phyloP scores from a whole-genome alignment of 2,888 invertebrate genomes.

The Operophtera brumata region DNA sequence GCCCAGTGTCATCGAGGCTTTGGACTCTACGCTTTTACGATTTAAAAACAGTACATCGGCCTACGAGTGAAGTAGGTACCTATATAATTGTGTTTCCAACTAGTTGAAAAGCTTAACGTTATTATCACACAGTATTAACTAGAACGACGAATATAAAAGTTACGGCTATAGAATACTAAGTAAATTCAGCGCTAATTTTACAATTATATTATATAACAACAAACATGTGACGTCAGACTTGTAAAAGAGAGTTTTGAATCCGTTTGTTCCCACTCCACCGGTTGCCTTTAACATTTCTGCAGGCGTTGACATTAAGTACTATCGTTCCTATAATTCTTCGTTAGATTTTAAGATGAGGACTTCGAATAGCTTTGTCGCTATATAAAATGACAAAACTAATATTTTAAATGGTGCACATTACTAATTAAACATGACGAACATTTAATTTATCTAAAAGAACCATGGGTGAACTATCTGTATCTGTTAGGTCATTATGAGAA shows the following conservation, averaged over 20 bases:
- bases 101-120: conserved; percentile 76
- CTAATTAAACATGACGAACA: too few relatives aligned
- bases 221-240: conserved; percentile 53
- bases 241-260: conserved; percentile 44
- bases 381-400: too few relatives aligned
- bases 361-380: too few relatives aligned
- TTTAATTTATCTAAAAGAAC: too few relatives aligned
- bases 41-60: conserved; percentile 77
- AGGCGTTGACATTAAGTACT: conserved; percentile 27
- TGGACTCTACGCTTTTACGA: too few relatives aligned
- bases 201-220: conserved; percentile 37
- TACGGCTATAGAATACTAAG: conserved; percentile 50
- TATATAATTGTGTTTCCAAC: conserved; percentile 76
- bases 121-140: conserved; percentile 78
- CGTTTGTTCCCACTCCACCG: conserved; percentile 47
- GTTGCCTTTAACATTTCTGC: conserved; percentile 29
- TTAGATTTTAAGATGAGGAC: too few relatives aligned
- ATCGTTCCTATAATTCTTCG: too few relatives aligned
- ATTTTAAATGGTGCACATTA: too few relatives aligned
- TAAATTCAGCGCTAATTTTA: conserved; percentile 44
- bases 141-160: conserved; percentile 73
- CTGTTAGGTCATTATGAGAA: too few relatives aligned
- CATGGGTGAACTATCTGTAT: too few relatives aligned
- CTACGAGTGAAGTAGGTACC: too few relatives aligned
- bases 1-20: too few relatives aligned